These are phyloP conservation scores for Panorpa germanica DNA, from an alignment of 2,888 invertebrate species.

Conservation along the genomic window DNA sequence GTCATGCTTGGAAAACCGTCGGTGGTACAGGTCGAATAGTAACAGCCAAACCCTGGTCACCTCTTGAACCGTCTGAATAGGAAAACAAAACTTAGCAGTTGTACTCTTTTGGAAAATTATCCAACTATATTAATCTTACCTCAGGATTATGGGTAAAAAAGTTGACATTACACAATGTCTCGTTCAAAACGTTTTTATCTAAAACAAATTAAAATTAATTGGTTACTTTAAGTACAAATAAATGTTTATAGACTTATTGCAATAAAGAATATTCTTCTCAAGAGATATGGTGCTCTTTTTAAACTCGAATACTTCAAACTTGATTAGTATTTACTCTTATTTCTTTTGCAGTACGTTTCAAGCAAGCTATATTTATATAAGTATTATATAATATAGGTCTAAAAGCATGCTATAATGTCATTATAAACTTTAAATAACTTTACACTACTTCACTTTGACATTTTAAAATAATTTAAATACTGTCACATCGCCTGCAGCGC, in stretches of 20 bases:
- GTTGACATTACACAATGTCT: slow-evolving; percentile 24
- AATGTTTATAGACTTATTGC: too few relatives aligned
- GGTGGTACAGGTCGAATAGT: slow-evolving; percentile 31
- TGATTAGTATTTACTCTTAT: too few relatives aligned
- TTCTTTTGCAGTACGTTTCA: too few relatives aligned
- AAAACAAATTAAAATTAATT: slow-evolving; percentile 12
- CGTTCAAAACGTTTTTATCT: slow-evolving; percentile 30
- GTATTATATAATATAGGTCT: too few relatives aligned
- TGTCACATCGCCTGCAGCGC: too few relatives aligned
- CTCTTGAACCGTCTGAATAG: slow-evolving; percentile 5
- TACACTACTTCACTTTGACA: too few relatives aligned
- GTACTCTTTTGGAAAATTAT: background rate
- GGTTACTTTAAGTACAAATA: too few relatives aligned
- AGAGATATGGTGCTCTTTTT: background rate
- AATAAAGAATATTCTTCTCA: slow-evolving; percentile 1
- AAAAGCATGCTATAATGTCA: too few relatives aligned
- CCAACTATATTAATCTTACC: slow-evolving; percentile 13
- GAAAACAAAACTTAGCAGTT: background rate
- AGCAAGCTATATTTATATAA: too few relatives aligned
- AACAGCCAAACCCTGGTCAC: slow-evolving; percentile 28
- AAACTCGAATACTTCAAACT: slow-evolving; percentile 3
- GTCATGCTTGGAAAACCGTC: slow-evolving; percentile 25
- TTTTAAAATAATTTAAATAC: too few relatives aligned
- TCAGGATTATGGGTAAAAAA: slow-evolving; percentile 24
- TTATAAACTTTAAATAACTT: too few relatives aligned